These are phyloP conservation scores for Harpagifer antarcticus DNA, from an alignment of 2,797 vertebrate genomes.

Conservation along the genomic window DNA sequence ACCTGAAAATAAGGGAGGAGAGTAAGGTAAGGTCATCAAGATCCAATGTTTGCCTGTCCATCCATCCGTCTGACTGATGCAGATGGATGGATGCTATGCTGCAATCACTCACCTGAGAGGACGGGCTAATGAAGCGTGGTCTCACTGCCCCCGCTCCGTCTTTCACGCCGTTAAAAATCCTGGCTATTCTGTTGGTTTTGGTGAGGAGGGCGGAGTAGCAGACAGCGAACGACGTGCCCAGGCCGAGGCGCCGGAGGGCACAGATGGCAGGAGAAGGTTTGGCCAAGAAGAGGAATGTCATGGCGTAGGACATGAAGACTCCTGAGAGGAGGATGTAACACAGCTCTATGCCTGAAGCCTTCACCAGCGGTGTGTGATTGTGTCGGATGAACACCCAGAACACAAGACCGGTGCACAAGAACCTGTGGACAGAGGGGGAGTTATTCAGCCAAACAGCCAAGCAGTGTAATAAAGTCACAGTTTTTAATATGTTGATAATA, in stretches of 20 bases:
- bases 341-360: slow-evolving; percentile 96
- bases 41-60: slow-evolving; percentile 31
- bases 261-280: slow-evolving; percentile 97
- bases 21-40: slow-evolving; percentile 24
- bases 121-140: slow-evolving; percentile 97
- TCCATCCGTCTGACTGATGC: slow-evolving; percentile 44
- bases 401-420: slow-evolving; percentile 93
- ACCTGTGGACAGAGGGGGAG: slow-evolving; percentile 65
- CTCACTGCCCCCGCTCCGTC: slow-evolving; percentile 90
- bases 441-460: slow-evolving; percentile 1
- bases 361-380: slow-evolving; percentile 96
- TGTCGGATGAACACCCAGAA: slow-evolving; percentile 94
- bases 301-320: slow-evolving; percentile 95
- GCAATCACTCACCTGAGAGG: slow-evolving; percentile 88
- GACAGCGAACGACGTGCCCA: slow-evolving; percentile 96
- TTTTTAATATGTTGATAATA: background rate
- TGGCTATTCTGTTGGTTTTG: slow-evolving; percentile 98
- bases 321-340: slow-evolving; percentile 97
- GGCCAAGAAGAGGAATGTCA: slow-evolving; percentile 99
- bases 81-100: slow-evolving; percentile 38
- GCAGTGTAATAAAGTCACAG: background rate
- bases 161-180: slow-evolving; percentile 96
- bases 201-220: slow-evolving; percentile 98
- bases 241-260: slow-evolving; percentile 91
- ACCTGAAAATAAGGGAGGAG: slow-evolving; percentile 74